A percentile compares a stretch with the other conserved stretches of the same genome.
Conservation (phyloP, 1,140 invertebrate species). For the Sycobia sp. region DNA sequence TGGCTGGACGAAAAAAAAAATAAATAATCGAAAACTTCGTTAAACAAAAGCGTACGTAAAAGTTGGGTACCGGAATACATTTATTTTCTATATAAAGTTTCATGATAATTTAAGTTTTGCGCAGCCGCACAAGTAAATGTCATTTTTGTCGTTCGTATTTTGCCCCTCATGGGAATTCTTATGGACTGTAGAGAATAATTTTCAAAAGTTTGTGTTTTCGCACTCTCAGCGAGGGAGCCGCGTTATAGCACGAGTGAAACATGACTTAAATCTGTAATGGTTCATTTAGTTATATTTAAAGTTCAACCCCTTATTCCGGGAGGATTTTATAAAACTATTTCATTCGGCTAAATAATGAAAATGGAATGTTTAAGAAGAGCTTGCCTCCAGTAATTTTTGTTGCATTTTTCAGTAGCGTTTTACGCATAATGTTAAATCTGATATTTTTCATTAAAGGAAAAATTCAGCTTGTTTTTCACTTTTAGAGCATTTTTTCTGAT, state of each 20-base stretch:
- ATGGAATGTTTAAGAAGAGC: slow-evolving; percentile 19
- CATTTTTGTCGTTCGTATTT: slow-evolving; percentile 28
- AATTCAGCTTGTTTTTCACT: slow-evolving; percentile 18
- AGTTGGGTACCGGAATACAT: too few species aligned
- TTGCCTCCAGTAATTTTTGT: background rate
- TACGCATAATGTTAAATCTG: background rate
- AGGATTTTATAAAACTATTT: background rate
- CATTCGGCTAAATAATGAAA: background rate
- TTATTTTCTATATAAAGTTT: too few species aligned
- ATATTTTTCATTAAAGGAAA: slow-evolving; percentile 23
- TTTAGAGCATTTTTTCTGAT: slow-evolving; percentile 18
- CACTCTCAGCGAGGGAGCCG: slow-evolving; percentile 4
- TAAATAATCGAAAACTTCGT: too few species aligned
- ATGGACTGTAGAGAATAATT: slow-evolving; percentile 14
- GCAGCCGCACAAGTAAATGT: slow-evolving; percentile 19
- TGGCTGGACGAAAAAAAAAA: too few species aligned
- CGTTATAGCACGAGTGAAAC: slow-evolving; percentile 19
- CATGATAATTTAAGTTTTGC: slow-evolving; percentile 20
- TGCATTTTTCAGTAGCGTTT: slow-evolving; percentile 9
- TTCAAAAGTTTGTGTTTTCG: slow-evolving; percentile 28
- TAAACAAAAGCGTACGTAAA: too few species aligned
- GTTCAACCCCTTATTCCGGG: slow-evolving; percentile 6
- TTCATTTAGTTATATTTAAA: slow-evolving; percentile 30
- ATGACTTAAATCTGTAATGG: slow-evolving; percentile 31
- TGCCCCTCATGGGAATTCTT: slow-evolving; percentile 20